Base-by-base conservation (phyloP, 2,888 invertebrate genomes). In the Heteromyza rotundicornis region DNA sequence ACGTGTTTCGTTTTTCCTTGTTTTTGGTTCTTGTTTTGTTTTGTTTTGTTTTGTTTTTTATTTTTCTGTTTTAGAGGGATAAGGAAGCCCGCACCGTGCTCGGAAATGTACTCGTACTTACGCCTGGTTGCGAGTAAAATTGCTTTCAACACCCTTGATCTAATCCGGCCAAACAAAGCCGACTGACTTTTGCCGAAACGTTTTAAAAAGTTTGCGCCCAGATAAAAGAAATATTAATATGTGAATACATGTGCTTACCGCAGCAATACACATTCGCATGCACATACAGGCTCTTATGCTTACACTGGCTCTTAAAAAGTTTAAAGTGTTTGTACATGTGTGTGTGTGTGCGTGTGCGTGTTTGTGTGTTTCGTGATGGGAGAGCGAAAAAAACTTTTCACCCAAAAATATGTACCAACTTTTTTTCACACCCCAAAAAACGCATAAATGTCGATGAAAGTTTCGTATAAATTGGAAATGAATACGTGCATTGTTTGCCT, bases 191-290 rank as follows among this genome's bases (percentile, higher is more conserved):
- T 47, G 47, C 20, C 47, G 47, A 47, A 47, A 20, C 47, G 47
- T 47, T 71, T 74, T 59, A 70, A 76, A 65, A 77, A 77, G 64
- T 76, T 77, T 70, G 59, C 67, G 47, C 64, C 64, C 69, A 74
- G 74, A 76, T 73, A 75, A 73, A 73, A 71, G 68, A 73, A 71
- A 70, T 75, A 67, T 65, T 63, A 64, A 61, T 63, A 64, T 62
- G 61, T 55, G 58, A 60, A 57, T 63, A 60, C 57, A 54, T 62
- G 50, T 36, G 47, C 47, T 47, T 19, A 20, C 47, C 47, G 19
- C 47, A 17, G n/a, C 19, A 47, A 47, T 47, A 20, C 47, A 47
- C 47, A 19, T 19, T 8, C 47, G 20, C 47, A 47, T 20, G 5
- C 19, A 47, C 14, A 35, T 35, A 50, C 19, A 19, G 12, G 22